Evolutionary conservation across 1,140 invertebrate species (phyloP).

Genomic region (Stegodyphus dumicola): DNA sequence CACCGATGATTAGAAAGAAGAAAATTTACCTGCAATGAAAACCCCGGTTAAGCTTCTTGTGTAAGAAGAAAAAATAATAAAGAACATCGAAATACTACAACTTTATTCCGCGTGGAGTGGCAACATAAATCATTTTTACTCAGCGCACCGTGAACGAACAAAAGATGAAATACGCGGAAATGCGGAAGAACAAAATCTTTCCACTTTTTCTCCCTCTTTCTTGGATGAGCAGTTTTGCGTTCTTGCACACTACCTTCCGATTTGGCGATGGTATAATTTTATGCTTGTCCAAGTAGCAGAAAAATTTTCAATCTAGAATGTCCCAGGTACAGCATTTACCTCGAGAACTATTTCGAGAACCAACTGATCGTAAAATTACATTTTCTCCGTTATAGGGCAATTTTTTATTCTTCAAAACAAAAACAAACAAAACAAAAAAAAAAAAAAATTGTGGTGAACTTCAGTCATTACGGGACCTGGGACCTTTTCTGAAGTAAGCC

Average conservation of each 20-base stretch:
- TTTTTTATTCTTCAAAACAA: slow-evolving; percentile 27
- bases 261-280: slow-evolving; percentile 55
- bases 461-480: slow-evolving; percentile 51
- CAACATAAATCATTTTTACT: slow-evolving; percentile 57
- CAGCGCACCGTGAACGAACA: slow-evolving; percentile 53
- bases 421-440: too few relatives aligned
- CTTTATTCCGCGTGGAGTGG: slow-evolving; percentile 59
- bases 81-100: slow-evolving; percentile 41
- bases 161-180: slow-evolving; percentile 47
- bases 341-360: slow-evolving; percentile 47
- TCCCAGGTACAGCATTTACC: slow-evolving; percentile 43
- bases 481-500: slow-evolving; percentile 54
- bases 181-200: slow-evolving; percentile 6
- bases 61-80: neutral
- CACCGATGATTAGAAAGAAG: slow-evolving; percentile 6
- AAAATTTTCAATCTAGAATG: slow-evolving; percentile 55
- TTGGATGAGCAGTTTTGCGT: neutral
- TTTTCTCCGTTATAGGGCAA: slow-evolving; percentile 53
- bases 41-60: neutral
- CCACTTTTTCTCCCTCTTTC: neutral
- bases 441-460: slow-evolving; percentile 23
- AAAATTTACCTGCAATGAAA: neutral
- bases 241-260: neutral
- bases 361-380: slow-evolving; percentile 60
- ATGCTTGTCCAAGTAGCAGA: slow-evolving; percentile 60